Percentiles rank a stretch among this genome's conserved stretches.
Conservation (phyloP, 2,797 vertebrate genomes). For the Pseudochirops corinnae region DNA sequence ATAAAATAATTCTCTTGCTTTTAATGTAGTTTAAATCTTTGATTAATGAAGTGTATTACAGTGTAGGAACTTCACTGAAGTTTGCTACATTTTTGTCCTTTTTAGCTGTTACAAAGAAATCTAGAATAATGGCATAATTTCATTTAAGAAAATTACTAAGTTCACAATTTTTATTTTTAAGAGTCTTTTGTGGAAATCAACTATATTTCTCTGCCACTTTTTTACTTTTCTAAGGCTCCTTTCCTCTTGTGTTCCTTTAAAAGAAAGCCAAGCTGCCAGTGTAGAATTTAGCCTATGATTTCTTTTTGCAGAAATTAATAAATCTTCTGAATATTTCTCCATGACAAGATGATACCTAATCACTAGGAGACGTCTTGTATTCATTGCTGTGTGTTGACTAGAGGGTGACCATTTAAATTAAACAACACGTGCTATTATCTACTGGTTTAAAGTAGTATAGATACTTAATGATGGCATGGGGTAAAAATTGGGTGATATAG, state of each 20-base stretch:
- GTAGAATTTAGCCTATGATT: slow-evolving; percentile 76
- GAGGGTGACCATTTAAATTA: slow-evolving; percentile 50
- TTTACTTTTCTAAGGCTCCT: slow-evolving; percentile 71
- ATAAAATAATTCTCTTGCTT: slow-evolving; percentile 76
- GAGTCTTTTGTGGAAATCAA: slow-evolving; percentile 74
- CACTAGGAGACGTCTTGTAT: slow-evolving; percentile 69
- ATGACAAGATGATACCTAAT: slow-evolving; percentile 64
- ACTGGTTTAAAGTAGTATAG: slow-evolving; percentile 73
- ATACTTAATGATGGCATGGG: background rate
- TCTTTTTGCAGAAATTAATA: slow-evolving; percentile 60
- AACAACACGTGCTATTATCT: background rate
- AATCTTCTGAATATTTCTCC: slow-evolving; percentile 66
- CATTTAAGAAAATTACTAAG: slow-evolving; percentile 81
- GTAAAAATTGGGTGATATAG: background rate
- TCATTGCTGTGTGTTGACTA: slow-evolving; percentile 47
- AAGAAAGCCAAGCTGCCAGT: slow-evolving; percentile 76
- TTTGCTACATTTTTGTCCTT: slow-evolving; percentile 78
- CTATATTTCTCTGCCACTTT: slow-evolving; percentile 74
- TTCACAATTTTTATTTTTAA: slow-evolving; percentile 77
- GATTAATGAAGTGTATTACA: slow-evolving; percentile 78
- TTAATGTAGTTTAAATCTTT: slow-evolving; percentile 80
- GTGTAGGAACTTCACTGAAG: slow-evolving; percentile 75
- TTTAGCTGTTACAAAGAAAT: slow-evolving; percentile 76
- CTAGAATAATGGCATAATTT: slow-evolving; percentile 79
- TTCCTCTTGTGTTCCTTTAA: slow-evolving; percentile 73